These are phyloP conservation scores for Myotis yumanensis DNA, from an alignment of 2,113 vertebrate species.

Conservation along the genomic window DNA sequence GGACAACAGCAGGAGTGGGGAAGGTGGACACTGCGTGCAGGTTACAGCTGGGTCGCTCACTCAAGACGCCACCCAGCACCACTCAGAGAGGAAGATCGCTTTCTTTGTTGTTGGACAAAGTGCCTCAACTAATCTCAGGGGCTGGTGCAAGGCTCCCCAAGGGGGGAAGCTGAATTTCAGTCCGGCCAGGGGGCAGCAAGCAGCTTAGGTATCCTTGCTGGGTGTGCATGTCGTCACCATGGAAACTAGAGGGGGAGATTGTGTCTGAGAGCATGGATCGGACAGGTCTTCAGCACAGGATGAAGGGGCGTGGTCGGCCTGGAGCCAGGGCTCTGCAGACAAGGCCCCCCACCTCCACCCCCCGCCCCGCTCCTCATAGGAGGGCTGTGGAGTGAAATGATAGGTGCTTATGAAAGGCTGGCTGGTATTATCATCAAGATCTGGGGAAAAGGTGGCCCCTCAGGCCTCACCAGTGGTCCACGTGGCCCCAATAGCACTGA, in stretches of 20 bases:
- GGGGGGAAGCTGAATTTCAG: not conserved
- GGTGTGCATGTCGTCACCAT: not conserved
- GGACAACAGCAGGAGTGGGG: not conserved
- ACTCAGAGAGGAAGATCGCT: not conserved
- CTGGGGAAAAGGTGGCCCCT: not conserved
- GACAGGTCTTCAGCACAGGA: rapidly evolving
- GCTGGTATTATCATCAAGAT: not conserved
- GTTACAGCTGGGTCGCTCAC: not conserved
- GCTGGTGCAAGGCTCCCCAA: rapidly evolving
- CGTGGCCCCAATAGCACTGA: not conserved
- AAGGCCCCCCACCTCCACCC: too few relatives aligned
- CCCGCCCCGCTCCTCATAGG: too few relatives aligned
- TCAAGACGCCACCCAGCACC: rapidly evolving
- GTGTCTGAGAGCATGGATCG: not conserved
- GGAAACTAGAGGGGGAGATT: rapidly evolving
- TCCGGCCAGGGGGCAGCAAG: not conserved
- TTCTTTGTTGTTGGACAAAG: too few relatives aligned
- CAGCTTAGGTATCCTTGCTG: rapidly evolving
- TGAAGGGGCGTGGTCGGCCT: not conserved
- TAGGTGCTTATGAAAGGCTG: not conserved
- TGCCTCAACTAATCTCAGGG: not conserved
- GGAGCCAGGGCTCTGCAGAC: not conserved
- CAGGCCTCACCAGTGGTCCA: not conserved
- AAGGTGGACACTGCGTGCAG: too few relatives aligned
- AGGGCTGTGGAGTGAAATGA: not conserved